Evolutionary conservation across 1,140 invertebrate species (phyloP).

Genomic region (Lethocerus indicus): DNA sequence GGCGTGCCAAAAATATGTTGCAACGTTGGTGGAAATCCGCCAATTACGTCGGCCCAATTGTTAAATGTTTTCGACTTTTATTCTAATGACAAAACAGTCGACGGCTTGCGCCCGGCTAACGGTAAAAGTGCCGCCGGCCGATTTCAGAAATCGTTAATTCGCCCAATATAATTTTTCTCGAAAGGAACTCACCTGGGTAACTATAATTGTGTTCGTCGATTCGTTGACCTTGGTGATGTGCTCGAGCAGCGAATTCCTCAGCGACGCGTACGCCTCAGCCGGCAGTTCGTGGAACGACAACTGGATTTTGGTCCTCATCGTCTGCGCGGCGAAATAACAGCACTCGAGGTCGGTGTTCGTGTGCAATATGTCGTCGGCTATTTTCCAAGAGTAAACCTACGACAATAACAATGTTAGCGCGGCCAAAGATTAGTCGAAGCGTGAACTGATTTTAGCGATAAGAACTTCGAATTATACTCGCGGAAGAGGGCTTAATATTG

Average conservation of each 20-base stretch:
- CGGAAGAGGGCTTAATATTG: too few species aligned
- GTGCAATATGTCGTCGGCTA: conserved; percentile 82
- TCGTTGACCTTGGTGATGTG: conserved; percentile 75
- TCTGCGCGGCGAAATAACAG: conserved; percentile 95
- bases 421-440: too few species aligned
- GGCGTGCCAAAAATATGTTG: too few species aligned
- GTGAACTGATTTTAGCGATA: too few species aligned
- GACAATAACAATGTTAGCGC: too few species aligned
- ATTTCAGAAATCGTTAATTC: too few species aligned
- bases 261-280: conserved; percentile 56
- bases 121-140: too few species aligned
- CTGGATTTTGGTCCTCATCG: conserved; percentile 90
- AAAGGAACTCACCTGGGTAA: too few species aligned
- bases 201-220: conserved; percentile 65
- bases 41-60: too few species aligned
- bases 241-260: conserved; percentile 80
- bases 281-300: conserved; percentile 88
- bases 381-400: conserved; percentile 83
- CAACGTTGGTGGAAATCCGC: too few species aligned
- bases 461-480: background rate
- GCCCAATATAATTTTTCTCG: too few species aligned
- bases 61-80: background rate
- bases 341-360: conserved; percentile 74
- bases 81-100: background rate
- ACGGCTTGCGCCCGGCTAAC: too few species aligned